Evolutionary conservation across 2,113 vertebrate genomes (phyloP).

Genomic region (Rhinogobius similis): DNA sequence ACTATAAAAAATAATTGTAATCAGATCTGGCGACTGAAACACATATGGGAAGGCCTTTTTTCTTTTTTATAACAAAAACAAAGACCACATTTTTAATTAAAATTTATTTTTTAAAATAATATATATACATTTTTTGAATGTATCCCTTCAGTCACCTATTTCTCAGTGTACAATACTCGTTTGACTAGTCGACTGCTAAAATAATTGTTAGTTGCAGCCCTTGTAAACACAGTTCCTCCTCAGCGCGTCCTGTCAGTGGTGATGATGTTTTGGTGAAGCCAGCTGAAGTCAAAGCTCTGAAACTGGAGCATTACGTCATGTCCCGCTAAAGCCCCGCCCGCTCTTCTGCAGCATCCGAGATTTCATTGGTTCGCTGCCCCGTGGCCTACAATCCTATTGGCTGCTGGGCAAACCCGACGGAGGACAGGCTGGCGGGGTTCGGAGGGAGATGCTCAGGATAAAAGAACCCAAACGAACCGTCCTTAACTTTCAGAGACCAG

Average conservation of each 20-base stretch:
- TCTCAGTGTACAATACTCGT: too few relatives aligned
- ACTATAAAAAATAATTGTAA: too few relatives aligned
- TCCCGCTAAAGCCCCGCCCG: neutral
- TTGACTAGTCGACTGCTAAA: too few relatives aligned
- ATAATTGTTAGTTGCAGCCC: too few relatives aligned
- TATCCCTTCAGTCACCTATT: too few relatives aligned
- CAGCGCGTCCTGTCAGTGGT: neutral
- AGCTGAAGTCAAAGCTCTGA: constrained; percentile 28
- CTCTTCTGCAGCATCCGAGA: constrained; percentile 38
- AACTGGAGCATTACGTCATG: constrained; percentile 74
- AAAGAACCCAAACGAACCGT: constrained; percentile 11
- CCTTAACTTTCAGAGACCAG: neutral
- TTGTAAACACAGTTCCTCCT: neutral
- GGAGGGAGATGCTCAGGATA: constrained; percentile 38
- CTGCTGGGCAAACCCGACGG: constrained; percentile 34
- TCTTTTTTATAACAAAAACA: too few relatives aligned
- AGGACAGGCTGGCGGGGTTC: constrained; percentile 22
- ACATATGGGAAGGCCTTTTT: too few relatives aligned
- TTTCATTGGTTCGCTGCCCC: constrained; percentile 37
- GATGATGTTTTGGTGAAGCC: neutral
- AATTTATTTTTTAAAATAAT: too few relatives aligned
- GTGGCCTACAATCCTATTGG: constrained; percentile 46
- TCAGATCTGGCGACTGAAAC: too few relatives aligned
- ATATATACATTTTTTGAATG: too few relatives aligned
- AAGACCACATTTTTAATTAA: too few relatives aligned